A percentile compares a stretch with the other conserved stretches of the same genome.
phyloP scores from a whole-genome alignment of 2,113 vertebrate species.

The Mastomys natalensis region DNA sequence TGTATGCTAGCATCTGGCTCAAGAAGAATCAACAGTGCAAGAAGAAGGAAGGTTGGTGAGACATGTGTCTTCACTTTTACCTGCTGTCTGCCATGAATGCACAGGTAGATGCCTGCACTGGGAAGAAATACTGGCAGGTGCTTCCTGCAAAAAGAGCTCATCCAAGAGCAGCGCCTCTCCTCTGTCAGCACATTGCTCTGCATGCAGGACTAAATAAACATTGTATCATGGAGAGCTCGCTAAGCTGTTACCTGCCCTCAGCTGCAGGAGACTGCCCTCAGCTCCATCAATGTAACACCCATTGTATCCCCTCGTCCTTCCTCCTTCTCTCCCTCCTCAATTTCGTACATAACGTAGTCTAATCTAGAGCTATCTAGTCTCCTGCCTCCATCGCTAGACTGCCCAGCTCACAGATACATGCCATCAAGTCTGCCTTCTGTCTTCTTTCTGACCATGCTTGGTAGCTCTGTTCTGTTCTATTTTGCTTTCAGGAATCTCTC shows the following conservation, averaged over 20 bases:
- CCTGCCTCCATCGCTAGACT: not conserved
- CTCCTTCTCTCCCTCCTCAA: rapidly evolving
- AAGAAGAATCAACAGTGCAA: rapidly evolving
- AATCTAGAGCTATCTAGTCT: not conserved
- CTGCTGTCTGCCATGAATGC: not conserved
- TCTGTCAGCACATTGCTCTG: not conserved
- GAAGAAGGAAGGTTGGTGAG: rapidly evolving
- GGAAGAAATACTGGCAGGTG: not conserved
- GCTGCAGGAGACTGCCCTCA: not conserved
- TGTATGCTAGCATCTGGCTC: not conserved
- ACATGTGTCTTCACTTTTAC: too few species aligned
- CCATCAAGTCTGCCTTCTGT: not conserved
- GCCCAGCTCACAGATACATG: not conserved
- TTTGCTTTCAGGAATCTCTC: not conserved
- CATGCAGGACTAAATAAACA: not conserved
- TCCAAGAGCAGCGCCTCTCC: not conserved
- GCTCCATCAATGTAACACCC: not conserved
- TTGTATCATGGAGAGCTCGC: not conserved
- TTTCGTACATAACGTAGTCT: not conserved
- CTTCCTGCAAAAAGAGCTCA: not conserved
- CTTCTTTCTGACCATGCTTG: too few species aligned
- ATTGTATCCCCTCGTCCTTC: too few species aligned
- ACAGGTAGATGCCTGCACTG: not conserved
- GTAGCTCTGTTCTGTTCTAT: too few species aligned
- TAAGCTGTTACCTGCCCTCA: not conserved